phyloP scores from a whole-genome alignment of 2,113 vertebrate species.

The Meles meles region DNA sequence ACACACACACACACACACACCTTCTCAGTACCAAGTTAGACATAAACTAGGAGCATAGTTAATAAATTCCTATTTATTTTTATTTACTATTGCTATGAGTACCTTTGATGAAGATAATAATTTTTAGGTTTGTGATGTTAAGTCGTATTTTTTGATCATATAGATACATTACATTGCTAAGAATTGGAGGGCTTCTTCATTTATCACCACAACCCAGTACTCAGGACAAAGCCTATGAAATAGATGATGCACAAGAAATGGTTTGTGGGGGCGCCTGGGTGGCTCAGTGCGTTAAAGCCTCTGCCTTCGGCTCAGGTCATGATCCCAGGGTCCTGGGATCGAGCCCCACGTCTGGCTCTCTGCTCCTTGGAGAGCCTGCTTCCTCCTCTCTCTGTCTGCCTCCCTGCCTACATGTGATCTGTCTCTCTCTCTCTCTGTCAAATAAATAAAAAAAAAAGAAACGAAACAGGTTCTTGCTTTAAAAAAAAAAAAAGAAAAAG shows the following conservation, averaged over 20 bases:
- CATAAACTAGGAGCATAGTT: neutral
- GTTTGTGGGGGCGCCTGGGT: too few species aligned
- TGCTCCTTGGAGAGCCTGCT: too few species aligned
- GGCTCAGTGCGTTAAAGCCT: too few species aligned
- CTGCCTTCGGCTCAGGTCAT: too few species aligned
- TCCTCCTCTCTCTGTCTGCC: too few species aligned
- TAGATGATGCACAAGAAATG: neutral
- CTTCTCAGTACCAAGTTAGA: neutral
- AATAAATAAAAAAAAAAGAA: too few species aligned
- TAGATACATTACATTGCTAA: neutral
- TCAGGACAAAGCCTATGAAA: neutral
- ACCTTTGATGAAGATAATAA: neutral
- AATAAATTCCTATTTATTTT: neutral
- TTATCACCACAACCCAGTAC: neutral
- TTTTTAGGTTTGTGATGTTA: neutral
- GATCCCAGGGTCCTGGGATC: too few species aligned
- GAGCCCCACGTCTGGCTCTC: too few species aligned
- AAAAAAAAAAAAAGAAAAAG: too few species aligned
- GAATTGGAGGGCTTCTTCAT: neutral
- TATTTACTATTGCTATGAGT: neutral
- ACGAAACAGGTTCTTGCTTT: too few species aligned
- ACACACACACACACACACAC: neutral
- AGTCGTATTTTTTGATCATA: neutral
- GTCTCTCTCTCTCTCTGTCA: too few species aligned
- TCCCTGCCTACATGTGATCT: too few species aligned